phyloP scores from a whole-genome alignment of 1,140 invertebrate genomes.

The Oncopeltus fasciatus region DNA sequence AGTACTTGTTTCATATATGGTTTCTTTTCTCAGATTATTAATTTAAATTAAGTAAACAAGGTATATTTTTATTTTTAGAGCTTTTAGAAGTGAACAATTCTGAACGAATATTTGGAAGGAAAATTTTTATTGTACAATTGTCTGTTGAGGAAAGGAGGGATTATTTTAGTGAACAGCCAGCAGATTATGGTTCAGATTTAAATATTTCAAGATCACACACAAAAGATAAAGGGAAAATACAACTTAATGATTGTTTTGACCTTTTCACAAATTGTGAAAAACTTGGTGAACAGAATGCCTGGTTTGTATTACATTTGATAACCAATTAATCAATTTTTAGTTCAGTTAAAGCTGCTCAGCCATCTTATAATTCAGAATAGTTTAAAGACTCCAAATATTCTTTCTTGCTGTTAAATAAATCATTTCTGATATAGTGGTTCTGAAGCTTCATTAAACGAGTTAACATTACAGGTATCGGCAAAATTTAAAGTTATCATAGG shows the following conservation, averaged over 20 bases:
- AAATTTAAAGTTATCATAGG: no score
- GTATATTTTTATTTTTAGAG: neutral
- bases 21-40: no score
- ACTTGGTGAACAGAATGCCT: constrained; percentile 23
- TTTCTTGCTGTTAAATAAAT: no score
- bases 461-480: no score
- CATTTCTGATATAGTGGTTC: no score
- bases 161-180: neutral
- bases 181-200: neutral
- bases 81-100: neutral
- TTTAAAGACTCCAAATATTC: no score
- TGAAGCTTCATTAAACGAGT: no score
- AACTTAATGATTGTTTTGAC: constrained; percentile 22
- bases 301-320: constrained; percentile 18
- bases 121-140: neutral
- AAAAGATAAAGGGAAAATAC: constrained; percentile 1
- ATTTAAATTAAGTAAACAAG: no score
- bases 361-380: no score
- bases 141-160: neutral
- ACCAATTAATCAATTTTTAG: no score
- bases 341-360: no score
- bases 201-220: neutral
- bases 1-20: no score
- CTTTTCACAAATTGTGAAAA: constrained; percentile 23
- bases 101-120: neutral